These are phyloP conservation scores for Glaucomys volans DNA, from an alignment of 2,113 vertebrate species.

Conservation along the genomic window DNA sequence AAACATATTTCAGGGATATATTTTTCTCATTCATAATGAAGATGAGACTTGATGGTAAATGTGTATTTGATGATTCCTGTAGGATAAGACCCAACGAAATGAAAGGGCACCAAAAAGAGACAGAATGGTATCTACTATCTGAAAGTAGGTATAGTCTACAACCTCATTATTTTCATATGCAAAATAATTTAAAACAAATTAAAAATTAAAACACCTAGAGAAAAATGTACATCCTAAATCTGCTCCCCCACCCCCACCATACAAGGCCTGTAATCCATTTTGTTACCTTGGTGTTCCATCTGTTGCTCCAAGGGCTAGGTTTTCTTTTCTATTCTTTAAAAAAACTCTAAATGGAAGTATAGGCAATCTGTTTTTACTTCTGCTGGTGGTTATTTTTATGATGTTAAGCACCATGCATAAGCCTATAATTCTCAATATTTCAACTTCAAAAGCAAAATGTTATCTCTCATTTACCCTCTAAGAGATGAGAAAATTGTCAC, in stretches of 20 bases:
- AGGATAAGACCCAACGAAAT: background rate
- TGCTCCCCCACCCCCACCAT: fast-evolving
- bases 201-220: background rate
- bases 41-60: slow-evolving; percentile 46
- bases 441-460: slow-evolving; percentile 32
- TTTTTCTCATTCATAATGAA: slow-evolving; percentile 31
- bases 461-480: slow-evolving; percentile 36
- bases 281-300: slow-evolving; percentile 39
- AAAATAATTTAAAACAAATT: slow-evolving; percentile 47
- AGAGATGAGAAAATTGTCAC: slow-evolving; percentile 36
- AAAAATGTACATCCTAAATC: background rate
- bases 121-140: slow-evolving; percentile 7
- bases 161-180: background rate
- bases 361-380: slow-evolving; percentile 33
- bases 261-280: background rate
- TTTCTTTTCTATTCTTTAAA: background rate
- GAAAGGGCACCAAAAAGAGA: background rate
- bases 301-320: background rate
- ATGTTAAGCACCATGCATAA: slow-evolving; percentile 12
- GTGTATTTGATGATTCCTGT: background rate
- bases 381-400: slow-evolving; percentile 50
- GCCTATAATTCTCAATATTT: slow-evolving; percentile 44
- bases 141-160: slow-evolving; percentile 19
- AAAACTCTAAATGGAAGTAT: background rate
- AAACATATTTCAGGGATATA: background rate